Percentiles rank a stretch among this genome's conserved stretches.
Evolutionary conservation across 2,113 vertebrate species (phyloP).

Genomic region (Natator depressus): DNA sequence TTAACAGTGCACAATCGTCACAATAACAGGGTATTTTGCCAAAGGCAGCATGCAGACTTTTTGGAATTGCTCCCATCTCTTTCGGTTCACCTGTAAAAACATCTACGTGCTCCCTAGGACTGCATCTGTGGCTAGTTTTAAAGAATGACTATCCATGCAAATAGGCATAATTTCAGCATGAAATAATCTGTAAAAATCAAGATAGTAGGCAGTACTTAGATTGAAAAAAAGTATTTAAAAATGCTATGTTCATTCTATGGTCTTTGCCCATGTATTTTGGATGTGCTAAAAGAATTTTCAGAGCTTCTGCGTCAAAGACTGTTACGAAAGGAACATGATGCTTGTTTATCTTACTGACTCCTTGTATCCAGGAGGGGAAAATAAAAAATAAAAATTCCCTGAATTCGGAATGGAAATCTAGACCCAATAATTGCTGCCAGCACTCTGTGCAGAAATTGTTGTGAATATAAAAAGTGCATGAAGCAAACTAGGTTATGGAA

Average conservation of each 20-base stretch:
- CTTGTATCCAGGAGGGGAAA: slow-evolving; percentile 43
- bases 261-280: slow-evolving; percentile 40
- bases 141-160: slow-evolving; percentile 89
- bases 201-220: slow-evolving; percentile 73
- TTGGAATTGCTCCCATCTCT: slow-evolving; percentile 87
- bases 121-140: slow-evolving; percentile 88
- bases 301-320: slow-evolving; percentile 41
- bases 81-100: slow-evolving; percentile 92
- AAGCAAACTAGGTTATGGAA: not conserved
- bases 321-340: slow-evolving; percentile 31
- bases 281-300: slow-evolving; percentile 46
- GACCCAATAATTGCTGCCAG: not conserved
- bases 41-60: slow-evolving; percentile 85
- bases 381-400: slow-evolving; percentile 7
- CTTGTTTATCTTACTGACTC: slow-evolving; percentile 39
- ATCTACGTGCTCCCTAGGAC: slow-evolving; percentile 87
- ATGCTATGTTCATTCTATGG: slow-evolving; percentile 39
- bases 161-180: slow-evolving; percentile 85
- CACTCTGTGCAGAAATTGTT: slow-evolving; percentile 4
- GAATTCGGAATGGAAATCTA: slow-evolving; percentile 29
- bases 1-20: slow-evolving; percentile 85
- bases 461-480: not conserved
- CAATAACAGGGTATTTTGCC: slow-evolving; percentile 88
- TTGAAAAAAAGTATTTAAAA: slow-evolving; percentile 38
- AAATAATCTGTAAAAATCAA: slow-evolving; percentile 83